These are phyloP conservation scores for Dicerorhinus sumatrensis DNA, from an alignment of 2,113 vertebrate species.

Conservation along the genomic window DNA sequence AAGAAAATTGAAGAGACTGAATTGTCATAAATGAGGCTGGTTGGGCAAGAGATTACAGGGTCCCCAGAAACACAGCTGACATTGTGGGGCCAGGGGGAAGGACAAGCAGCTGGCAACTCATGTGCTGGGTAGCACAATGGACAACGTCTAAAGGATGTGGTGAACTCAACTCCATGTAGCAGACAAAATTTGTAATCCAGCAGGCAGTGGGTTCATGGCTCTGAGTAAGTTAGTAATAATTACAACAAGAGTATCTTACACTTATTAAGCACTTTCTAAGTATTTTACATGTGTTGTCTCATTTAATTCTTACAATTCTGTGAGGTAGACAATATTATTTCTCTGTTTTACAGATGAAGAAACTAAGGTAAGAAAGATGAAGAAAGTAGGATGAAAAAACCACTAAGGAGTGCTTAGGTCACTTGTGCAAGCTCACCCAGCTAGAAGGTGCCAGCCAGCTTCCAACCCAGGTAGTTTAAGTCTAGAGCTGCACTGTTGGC, in stretches of 20 bases:
- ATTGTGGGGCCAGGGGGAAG: too few relatives aligned
- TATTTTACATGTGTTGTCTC: background rate
- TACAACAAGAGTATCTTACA: background rate
- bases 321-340: background rate
- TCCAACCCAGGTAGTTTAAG: background rate
- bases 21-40: background rate
- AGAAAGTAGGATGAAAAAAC: background rate
- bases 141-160: background rate
- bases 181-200: background rate
- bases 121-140: background rate
- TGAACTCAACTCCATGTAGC: background rate
- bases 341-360: background rate
- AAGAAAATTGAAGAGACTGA: constrained; percentile 10
- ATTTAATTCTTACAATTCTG: background rate
- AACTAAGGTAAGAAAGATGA: background rate
- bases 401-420: background rate
- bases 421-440: background rate
- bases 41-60: background rate
- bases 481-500: background rate
- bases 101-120: background rate
- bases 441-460: background rate
- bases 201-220: background rate
- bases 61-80: background rate
- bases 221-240: background rate
- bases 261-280: background rate